These are phyloP conservation scores for Geopemphigus sp. DNA, from an alignment of 1,140 invertebrate genomes.

Conservation along the genomic window DNA sequence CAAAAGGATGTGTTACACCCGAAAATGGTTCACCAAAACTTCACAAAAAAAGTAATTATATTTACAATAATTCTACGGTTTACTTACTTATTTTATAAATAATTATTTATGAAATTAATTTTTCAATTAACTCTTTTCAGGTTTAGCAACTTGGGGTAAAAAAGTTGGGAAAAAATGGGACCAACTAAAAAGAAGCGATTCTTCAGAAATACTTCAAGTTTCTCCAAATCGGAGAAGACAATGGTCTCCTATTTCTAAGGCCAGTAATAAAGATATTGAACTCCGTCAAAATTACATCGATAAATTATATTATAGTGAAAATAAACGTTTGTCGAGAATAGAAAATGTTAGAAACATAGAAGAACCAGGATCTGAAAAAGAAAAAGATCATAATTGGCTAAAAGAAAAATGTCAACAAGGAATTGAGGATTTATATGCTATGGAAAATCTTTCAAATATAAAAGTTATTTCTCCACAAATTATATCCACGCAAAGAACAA, in stretches of 20 bases:
- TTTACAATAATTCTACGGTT: neutral
- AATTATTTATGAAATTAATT: neutral
- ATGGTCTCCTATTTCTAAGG: conserved; percentile 58
- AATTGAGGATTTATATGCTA: conserved; percentile 54
- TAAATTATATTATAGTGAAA: conserved; percentile 51
- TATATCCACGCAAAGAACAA: neutral
- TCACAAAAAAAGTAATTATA: conserved; percentile 53
- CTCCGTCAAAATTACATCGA: conserved; percentile 33
- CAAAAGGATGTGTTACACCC: conserved; percentile 52
- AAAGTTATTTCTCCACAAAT: neutral
- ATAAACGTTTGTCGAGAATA: conserved; percentile 60
- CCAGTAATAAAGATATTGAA: conserved; percentile 47
- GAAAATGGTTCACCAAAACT: conserved; percentile 53
- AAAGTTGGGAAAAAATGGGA: conserved; percentile 66
- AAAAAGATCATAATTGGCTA: conserved; percentile 52
- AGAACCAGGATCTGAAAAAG: conserved; percentile 46
- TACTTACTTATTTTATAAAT: neutral
- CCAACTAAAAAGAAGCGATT: conserved; percentile 62
- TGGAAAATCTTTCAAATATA: conserved; percentile 52
- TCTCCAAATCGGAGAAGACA: conserved; percentile 57
- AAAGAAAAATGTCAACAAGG: conserved; percentile 55
- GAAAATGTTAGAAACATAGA: conserved; percentile 58
- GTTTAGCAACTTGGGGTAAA: conserved; percentile 66
- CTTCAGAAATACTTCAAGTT: conserved; percentile 60
- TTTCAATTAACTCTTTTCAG: conserved; percentile 54